Base-by-base conservation (phyloP, 2,888 invertebrate genomes). In the Andrena trimmerana region DNA sequence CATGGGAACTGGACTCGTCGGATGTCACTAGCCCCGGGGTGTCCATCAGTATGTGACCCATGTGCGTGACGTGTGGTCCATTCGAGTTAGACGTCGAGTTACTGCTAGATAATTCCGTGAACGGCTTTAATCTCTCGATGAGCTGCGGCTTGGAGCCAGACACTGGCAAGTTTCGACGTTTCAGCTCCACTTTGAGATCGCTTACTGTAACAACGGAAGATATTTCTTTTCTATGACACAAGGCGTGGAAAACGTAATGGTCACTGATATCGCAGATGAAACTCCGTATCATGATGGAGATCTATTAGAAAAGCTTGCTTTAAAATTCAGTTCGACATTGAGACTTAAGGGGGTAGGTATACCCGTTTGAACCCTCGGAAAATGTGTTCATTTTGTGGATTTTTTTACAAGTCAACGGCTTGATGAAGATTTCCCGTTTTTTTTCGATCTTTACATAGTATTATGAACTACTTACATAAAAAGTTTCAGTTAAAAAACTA, bases 141-240 rank as follows among this genome's bases (percentile, higher is more conserved):
- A 99, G 95, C 93, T 99, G 98, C 8, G 99, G 98, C 93, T 99
- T 99, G 0, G 99, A 97, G 0, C 99, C 99, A 13, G 99, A 99
- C 0, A 99, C 99, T 5, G 99, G 98, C 81, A 99, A 95, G 94
- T 97, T 99, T 67, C 99, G 96, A 78, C 98, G 97, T 94, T 99
- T 99, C 90, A 99, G 96, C 94, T 99, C 99, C 77, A 97, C 97
- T 93, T 99, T 98, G 88, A 99, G 95, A 93, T 99, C 99, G 83
- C 98, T 98, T 73, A 98, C 99, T 95, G 88, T 24, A 89, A 88
- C 24, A 16, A 4, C 3, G 33, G 31, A 59, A 33, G n/a, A 24
- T 16, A 54, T 1, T 36, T 24, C 0, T 20, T 59, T 48, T 16
- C 20, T 20, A 20, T 66, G 16, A 42, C 42, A 42, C 42, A 42